phyloP scores from a whole-genome alignment of 92 coral and sea anemone genomes.

The Virgularia gustaviana region DNA sequence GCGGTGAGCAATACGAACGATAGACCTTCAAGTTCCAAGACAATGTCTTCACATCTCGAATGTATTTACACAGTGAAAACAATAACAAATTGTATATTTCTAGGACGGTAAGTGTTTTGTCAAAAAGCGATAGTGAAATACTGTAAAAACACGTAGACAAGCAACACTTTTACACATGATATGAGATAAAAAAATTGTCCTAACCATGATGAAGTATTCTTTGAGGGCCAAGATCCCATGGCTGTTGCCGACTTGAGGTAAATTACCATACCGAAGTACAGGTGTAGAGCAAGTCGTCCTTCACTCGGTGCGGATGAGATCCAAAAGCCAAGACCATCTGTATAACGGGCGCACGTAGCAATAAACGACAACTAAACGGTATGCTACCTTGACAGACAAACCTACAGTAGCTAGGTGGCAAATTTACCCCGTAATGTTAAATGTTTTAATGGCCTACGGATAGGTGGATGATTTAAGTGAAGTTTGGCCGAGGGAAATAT shows the following conservation, averaged over 20 bases:
- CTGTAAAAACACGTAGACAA: background rate
- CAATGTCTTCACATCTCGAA: slow-evolving; percentile 16
- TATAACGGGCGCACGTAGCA: slow-evolving; percentile 17
- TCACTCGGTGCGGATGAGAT: slow-evolving; percentile 14
- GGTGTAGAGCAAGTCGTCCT: slow-evolving; percentile 30
- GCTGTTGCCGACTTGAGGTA: slow-evolving; percentile 44
- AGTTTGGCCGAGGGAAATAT: slow-evolving; percentile 40
- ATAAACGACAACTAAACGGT: background rate
- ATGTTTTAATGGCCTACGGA: slow-evolving; percentile 18
- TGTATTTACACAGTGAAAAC: slow-evolving; percentile 11
- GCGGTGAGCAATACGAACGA: no score
- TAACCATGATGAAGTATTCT: slow-evolving; percentile 41
- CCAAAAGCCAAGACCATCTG: slow-evolving; percentile 28
- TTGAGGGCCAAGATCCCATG: slow-evolving; percentile 47
- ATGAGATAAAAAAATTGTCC: slow-evolving; percentile 34
- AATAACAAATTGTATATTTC: slow-evolving; percentile 19
- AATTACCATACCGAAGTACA: slow-evolving; percentile 47
- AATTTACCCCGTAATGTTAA: background rate
- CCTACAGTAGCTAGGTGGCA: background rate
- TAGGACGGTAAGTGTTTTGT: background rate
- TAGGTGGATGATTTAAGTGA: slow-evolving; percentile 25
- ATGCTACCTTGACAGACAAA: background rate
- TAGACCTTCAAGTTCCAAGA: no score
- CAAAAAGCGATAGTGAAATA: background rate
- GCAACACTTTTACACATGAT: background rate